Evolutionary conservation across 2,888 invertebrate genomes (phyloP), one percentile per base, ranked within the genome.

Genomic region (Sialis lutaria): DNA sequence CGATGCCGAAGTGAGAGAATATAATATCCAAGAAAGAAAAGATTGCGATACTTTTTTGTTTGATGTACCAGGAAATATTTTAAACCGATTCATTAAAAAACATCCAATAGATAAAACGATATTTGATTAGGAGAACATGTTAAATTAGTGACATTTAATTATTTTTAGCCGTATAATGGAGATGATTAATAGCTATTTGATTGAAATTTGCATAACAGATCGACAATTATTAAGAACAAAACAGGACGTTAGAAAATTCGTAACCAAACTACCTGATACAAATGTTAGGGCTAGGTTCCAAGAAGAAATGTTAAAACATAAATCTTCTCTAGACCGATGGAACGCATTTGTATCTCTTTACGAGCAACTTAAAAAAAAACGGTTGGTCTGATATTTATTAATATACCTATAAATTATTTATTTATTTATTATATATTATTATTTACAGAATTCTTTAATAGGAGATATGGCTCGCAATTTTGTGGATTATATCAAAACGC

Each of bases 151-250:
- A n/a, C n/a, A n/a, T n/a, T n/a, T n/a, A n/a, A n/a, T n/a, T n/a
- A n/a, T n/a, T 70, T 70, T 42, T 63, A 85, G 83, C 56, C 73
- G 86, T 54, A 82, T 93, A 0, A 56, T 87, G 31, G 68, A 72
- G 48, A 74, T 88, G 12, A 81, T 92, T 48, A 78, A 83, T 56
- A 73, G 78, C 47, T 68, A 82, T 57, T 95, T 95, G 64, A 72
- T 80, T 49, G 73, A 81, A 41, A 73, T 88, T 47, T 76, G 82
- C 44, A 59, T 92, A 5, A 72, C 76, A 51, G 88, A 90, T 51
- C 95, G 96, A 68, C 81, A 90, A 59, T 77, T 93, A 52, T 71
- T 95, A 49, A 82, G 79, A 9, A 77, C 75, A 5, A 65, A 78
- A 45, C 79, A 83, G 50, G 73, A 79, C 42, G 64, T 84, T 32